Evolutionary conservation across 1,140 invertebrate species (phyloP).

Genomic region (Platyura marginata): DNA sequence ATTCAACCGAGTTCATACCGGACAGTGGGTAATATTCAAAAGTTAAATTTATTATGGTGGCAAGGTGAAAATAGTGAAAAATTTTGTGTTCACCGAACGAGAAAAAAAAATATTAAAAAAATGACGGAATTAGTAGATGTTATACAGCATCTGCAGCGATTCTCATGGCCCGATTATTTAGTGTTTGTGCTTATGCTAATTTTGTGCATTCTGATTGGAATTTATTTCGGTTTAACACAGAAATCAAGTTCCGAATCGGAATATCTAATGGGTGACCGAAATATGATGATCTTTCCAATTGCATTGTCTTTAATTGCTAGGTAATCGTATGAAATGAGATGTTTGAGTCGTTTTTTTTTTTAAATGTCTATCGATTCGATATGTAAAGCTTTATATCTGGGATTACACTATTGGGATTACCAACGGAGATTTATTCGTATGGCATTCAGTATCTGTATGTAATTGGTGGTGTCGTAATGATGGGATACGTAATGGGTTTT

Average conservation of each 20-base stretch:
- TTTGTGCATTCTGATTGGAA: slow-evolving; percentile 35
- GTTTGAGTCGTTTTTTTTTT: background rate
- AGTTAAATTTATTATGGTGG: too few relatives aligned
- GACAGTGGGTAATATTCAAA: too few relatives aligned
- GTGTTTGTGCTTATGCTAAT: slow-evolving; percentile 33
- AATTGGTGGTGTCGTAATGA: slow-evolving; percentile 37
- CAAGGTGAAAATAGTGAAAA: too few relatives aligned
- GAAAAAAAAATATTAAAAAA: too few relatives aligned
- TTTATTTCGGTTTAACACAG: slow-evolving; percentile 38
- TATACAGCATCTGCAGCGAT: slow-evolving; percentile 26
- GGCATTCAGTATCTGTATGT: slow-evolving; percentile 62
- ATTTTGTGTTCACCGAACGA: too few relatives aligned
- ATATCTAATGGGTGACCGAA: slow-evolving; percentile 38
- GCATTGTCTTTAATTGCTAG: slow-evolving; percentile 35
- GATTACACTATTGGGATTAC: slow-evolving; percentile 74
- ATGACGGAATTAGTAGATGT: slow-evolving; percentile 33
- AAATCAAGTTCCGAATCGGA: slow-evolving; percentile 31
- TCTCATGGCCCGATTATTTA: slow-evolving; percentile 27
- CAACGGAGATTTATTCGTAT: slow-evolving; percentile 80
- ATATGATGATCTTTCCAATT: slow-evolving; percentile 35
- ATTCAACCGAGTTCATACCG: too few relatives aligned
- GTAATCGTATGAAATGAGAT: slow-evolving; percentile 6
- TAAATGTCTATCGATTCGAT: background rate
- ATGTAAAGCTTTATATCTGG: slow-evolving; percentile 67
- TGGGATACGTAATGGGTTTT: slow-evolving; percentile 45